Evolutionary conservation across 2,888 invertebrate genomes (phyloP), one percentile per base, ranked within the genome.

Genomic region (Zelleria hepariella): DNA sequence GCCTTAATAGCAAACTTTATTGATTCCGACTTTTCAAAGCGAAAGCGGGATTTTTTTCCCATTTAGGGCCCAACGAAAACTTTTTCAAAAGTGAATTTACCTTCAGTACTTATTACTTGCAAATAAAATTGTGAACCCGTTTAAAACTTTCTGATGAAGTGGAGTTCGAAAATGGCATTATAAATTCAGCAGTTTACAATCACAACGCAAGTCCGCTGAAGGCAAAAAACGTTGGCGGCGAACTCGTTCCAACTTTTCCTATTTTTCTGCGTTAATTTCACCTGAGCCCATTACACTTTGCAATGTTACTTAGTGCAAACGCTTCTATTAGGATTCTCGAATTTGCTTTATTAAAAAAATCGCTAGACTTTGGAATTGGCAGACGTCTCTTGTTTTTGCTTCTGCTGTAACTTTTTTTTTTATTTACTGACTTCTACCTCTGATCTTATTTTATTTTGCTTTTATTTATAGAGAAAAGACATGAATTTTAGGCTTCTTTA

Each of bases 221-320:
- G 76, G 82, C 68, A 81, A 85, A 85, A 86, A 62, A 79, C 78
- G 80, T 78, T 79, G 75, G 77, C 74, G 76, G 77, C 72, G 82
- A 87, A 87, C 88, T 88, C 88, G 80, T 87, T 86, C 78, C 82
- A 88, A 88, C 88, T 88, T 88, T 87, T 86, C 88, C 88, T 88
- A 87, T 88, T 88, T 88, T 88, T 88, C 87, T 87, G 86, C 87
- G 87, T 87, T 84, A 84, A 83, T 85, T 84, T 82, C 81, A 81
- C 82, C 83, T 86, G 87, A 84, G 86, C 85, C 87, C 85, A 87
- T 87, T 87, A 88, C 85, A 86, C 81, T 86, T 86, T 80, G 82
- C 83, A 86, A 87, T 86, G 86, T 79, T 87, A 85, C 86, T 64
- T 63, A 63, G 70, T 70, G 69, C 68, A 68, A 71, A 72, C 68